Base-by-base conservation (phyloP, 2,888 invertebrate species). In the Ormyrus rosae region DNA sequence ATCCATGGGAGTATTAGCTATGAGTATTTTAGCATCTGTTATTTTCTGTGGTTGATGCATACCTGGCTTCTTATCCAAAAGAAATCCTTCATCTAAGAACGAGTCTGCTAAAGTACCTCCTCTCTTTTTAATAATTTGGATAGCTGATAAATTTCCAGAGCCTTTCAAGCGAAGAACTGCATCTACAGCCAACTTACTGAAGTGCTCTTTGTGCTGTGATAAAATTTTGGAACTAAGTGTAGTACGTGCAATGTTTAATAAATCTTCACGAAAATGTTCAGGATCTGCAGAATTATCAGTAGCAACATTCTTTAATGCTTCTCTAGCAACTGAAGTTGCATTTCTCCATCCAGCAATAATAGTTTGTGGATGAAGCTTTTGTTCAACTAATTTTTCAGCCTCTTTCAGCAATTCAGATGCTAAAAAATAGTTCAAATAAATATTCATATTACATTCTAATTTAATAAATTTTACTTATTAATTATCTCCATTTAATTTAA, bases 1-100 rank as follows among this genome's bases (percentile, higher is more conserved):
- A 92, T 99, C 99, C 99, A 99, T 99, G 0, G 99, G 98, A 9
- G 99, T 99, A 91, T 99, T 99, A 10, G 99, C 99, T 86, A 99
- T 97, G 46, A 99, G 94, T 88, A 99, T 99, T 89, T 95, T 96
- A 1, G 99, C 99, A 88, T 99, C 98, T 89, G 98, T 97, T 84
- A 99, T 92, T 85, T 95, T 93, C 89, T 98, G 97, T 0, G 99
- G 99, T 91, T 99, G 99, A 92, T 99, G 97, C 48, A 99, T 96
- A 83, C 99, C 99, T 48, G 98, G 95, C 92, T 97, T 98, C 90
- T 99, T 99, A 91, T 99, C 98, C 84, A 99, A 91, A 78, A 99
- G 92, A 90, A 99, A 99, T 84, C 95, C 96, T 88, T 96, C 95
- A 92, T 99, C 99, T 64, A 99, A 92, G 92, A 98, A 99, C 0